Percentiles rank a stretch among this genome's conserved stretches.
Evolutionary conservation across 2,113 vertebrate species (phyloP).

Genomic region (Phocoena sinus): DNA sequence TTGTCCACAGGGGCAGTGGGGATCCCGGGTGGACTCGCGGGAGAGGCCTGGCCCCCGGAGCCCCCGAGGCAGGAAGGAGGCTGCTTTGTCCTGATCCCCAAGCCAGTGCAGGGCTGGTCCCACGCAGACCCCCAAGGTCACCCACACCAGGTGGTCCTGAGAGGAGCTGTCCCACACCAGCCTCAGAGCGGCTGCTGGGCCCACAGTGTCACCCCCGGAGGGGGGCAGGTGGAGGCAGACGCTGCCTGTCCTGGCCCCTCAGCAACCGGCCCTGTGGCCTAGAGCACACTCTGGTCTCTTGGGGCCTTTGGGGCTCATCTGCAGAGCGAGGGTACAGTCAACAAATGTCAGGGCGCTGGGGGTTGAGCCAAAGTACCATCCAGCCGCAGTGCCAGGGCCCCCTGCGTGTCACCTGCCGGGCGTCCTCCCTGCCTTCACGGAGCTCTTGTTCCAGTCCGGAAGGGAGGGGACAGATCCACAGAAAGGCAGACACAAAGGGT

Average conservation of each 20-base stretch:
- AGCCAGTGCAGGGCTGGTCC: not conserved
- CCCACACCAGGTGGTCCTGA: not conserved
- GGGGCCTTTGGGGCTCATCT: not conserved
- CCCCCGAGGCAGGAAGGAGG: not conserved
- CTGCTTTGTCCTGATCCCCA: fast-evolving
- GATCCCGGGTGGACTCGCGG: not conserved
- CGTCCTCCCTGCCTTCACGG: not conserved
- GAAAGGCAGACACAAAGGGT: not conserved
- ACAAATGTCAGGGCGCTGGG: not conserved
- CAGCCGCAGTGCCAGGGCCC: not conserved
- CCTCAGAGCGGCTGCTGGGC: no score
- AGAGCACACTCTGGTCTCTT: not conserved
- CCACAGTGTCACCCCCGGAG: not conserved
- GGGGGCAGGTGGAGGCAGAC: not conserved
- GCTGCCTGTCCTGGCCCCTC: not conserved
- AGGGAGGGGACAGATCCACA: not conserved
- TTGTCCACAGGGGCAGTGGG: not conserved
- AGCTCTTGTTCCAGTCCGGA: not conserved
- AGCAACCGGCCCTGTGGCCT: not conserved
- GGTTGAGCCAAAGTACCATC: not conserved
- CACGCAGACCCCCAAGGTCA: fast-evolving
- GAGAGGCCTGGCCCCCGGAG: not conserved
- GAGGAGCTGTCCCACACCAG: not conserved
- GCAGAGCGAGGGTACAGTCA: fast-evolving
- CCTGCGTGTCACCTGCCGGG: fast-evolving